Percentiles rank a stretch among this genome's conserved stretches.
phyloP scores from a whole-genome alignment of 2,113 vertebrate species.

The Felis catus region F.catus_Fca126_mat1.0 CM031424.1:39033501-39034000 shows the following conservation, averaged over 20 bases:
- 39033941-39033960: too few relatives aligned
- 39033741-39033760: background rate
- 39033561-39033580: background rate
- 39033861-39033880: background rate
- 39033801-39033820: background rate
- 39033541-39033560: background rate
- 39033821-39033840: background rate
- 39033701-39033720: background rate
- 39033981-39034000: too few relatives aligned
- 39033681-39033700: background rate
- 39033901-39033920: background rate
- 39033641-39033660: background rate
- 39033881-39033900: background rate
- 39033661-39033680: background rate
- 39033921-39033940: too few relatives aligned
- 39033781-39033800: background rate
- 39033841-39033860: background rate
- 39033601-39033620: background rate
- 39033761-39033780: background rate
- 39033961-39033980: too few relatives aligned
- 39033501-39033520: fast-evolving
- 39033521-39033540: background rate
- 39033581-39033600: background rate
- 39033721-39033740: background rate
- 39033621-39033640: background rate